Conservation (phyloP, 2,797 vertebrate species). For the Liparis tanakae region DNA sequence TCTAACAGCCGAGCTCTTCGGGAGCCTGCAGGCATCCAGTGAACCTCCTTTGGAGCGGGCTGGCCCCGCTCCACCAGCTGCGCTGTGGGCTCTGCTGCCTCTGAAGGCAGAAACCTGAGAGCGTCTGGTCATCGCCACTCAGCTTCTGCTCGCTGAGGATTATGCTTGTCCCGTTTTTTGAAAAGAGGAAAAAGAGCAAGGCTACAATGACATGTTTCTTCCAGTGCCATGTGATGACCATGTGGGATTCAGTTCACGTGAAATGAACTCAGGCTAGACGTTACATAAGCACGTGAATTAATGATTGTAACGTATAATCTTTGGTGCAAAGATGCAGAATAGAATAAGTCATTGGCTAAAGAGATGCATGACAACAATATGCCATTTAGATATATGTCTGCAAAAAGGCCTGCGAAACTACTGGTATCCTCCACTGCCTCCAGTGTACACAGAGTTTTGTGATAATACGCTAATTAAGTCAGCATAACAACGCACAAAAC, state of each 20-base stretch:
- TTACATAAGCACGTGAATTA: neutral
- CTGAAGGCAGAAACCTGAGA: conserved; percentile 38
- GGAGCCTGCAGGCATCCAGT: conserved; percentile 46
- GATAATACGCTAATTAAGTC: neutral
- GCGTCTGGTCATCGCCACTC: conserved; percentile 12
- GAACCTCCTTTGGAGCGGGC: conserved; percentile 42
- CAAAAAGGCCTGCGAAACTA: neutral
- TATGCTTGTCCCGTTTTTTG: neutral
- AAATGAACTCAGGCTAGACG: neutral
- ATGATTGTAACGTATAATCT: neutral
- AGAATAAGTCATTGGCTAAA: neutral
- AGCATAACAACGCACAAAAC: neutral
- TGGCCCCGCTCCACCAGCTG: conserved; percentile 33
- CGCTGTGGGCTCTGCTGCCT: conserved; percentile 31
- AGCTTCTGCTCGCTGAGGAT: conserved; percentile 9
- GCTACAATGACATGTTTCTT: neutral
- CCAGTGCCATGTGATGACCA: neutral
- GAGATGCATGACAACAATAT: neutral
- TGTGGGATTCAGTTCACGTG: neutral
- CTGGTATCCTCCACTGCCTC: neutral
- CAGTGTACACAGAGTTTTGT: neutral
- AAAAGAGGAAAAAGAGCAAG: neutral
- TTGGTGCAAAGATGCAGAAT: neutral
- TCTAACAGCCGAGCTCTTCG: conserved; percentile 46
- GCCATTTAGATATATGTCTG: neutral